Base-by-base conservation (phyloP, 1,140 invertebrate species). In the Drosophila murphyi region DNA sequence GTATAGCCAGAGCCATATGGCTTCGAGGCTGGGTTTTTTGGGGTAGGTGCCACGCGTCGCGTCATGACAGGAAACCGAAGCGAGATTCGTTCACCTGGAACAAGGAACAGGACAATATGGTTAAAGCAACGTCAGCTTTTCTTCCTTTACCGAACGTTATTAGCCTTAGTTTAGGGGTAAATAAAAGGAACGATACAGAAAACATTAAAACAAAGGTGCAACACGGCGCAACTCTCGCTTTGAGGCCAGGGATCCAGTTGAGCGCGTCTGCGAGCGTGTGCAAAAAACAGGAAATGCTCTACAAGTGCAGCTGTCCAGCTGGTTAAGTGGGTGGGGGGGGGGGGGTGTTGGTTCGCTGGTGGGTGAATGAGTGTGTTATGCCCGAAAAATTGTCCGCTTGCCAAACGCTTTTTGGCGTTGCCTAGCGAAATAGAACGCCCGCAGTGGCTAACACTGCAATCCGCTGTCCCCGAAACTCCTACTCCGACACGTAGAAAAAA, bases 201-300 rank as follows among this genome's bases (percentile, higher is more conserved):
- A 20, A 20, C 20, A 20, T 20, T 55, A 69, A 78, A 79, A 65
- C 64, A 87, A 87, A 88, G 82, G 83, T 88, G 83, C 85, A 82
- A 67, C 64, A 65, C 41, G 34, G 6, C n/a, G 65, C 57, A 60
- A 20, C 20, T 20, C 64, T 59, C 56, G 61, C 31, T 62, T 70
- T 51, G 41, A 37, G n/a, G 37, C 41, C 41, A 57, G 80, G 85
- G 83, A 89, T 88, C 76, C 83, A 88, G 85, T 88, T 88, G 83
- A 88, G 83, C 83, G 85, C 85, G 76, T 65, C 74, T 78, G 83
- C 59, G 73, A 88, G 85, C 85, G 83, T 88, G 83, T 88, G 83
- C 83, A 89, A 89, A 88, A 87, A 88, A 78, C 80, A 83, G 83
- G 83, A 88, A 88, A 77, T 89, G 73, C 83, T 88, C 83, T 89